A percentile compares a stretch with the other conserved stretches of the same genome.
These are phyloP conservation scores for Dasyornis broadbenti DNA, from an alignment of 2,113 vertebrate species.

Conservation along the genomic window DNA sequence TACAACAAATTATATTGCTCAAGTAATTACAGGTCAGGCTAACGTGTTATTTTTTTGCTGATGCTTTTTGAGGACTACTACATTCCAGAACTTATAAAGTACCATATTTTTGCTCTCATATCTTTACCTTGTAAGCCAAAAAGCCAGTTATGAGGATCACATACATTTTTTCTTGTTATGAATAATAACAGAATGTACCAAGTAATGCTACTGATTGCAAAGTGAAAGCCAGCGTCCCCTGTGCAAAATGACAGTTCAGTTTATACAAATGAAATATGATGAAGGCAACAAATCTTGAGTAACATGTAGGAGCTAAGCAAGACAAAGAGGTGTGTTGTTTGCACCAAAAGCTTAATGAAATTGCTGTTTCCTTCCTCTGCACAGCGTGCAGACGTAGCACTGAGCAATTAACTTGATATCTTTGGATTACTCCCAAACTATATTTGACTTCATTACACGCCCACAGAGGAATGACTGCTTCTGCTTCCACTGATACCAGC, in stretches of 20 bases:
- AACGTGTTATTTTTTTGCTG: neutral
- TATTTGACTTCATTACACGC: neutral
- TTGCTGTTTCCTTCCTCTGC: neutral
- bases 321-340: neutral
- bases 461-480: neutral
- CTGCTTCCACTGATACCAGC: neutral
- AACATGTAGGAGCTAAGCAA: neutral
- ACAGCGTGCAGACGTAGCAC: neutral
- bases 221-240: neutral
- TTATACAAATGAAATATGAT: neutral
- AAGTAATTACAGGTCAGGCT: neutral
- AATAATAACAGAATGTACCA: neutral
- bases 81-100: neutral
- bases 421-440: neutral
- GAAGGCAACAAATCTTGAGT: neutral
- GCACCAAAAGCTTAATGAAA: constrained; percentile 3
- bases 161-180: neutral
- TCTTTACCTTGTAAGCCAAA: neutral
- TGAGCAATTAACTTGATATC: neutral
- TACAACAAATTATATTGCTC: neutral
- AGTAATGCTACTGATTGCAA: neutral
- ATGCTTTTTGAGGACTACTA: neutral
- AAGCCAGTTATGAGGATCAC: neutral
- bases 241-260: neutral
- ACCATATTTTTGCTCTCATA: neutral